Evolutionary conservation across 1,140 invertebrate species (phyloP).

Genomic region (Megathymus violae): DNA sequence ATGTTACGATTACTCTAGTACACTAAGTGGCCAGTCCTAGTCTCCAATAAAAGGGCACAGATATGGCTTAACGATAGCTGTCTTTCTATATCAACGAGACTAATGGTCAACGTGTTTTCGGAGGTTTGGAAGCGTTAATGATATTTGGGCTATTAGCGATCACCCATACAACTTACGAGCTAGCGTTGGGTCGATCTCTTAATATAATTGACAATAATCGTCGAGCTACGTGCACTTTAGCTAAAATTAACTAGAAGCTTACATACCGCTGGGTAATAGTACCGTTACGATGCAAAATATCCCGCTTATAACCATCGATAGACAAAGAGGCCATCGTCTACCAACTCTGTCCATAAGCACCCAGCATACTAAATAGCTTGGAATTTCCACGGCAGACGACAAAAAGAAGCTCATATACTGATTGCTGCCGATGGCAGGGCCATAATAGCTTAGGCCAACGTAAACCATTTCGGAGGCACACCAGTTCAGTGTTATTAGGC

Average conservation of each 20-base stretch:
- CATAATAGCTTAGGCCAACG: conserved; percentile 93
- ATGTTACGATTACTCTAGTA: no score
- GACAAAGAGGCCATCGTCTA: conserved; percentile 91
- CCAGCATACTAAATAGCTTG: conserved; percentile 93
- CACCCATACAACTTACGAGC: no score
- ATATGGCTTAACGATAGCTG: no score
- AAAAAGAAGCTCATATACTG: conserved; percentile 94
- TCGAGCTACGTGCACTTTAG: no score
- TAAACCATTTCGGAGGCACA: conserved; percentile 92
- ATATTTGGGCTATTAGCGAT: no score
- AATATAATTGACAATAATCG: no score
- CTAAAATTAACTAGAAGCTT: conserved; percentile 22
- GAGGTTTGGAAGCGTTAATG: no score
- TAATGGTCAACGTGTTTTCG: no score
- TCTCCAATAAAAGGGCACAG: no score
- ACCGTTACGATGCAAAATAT: conserved; percentile 92
- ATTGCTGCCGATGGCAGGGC: conserved; percentile 92
- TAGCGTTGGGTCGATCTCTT: no score
- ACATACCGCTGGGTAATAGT: conserved; percentile 88
- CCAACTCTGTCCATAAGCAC: conserved; percentile 93
- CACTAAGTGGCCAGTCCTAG: no score
- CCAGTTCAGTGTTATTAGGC: conserved; percentile 88
- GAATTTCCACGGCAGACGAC: conserved; percentile 92
- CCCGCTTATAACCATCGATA: conserved; percentile 93
- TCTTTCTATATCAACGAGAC: no score